phyloP scores from a whole-genome alignment of 2,113 vertebrate genomes.

The Odocoileus virginianus region DNA sequence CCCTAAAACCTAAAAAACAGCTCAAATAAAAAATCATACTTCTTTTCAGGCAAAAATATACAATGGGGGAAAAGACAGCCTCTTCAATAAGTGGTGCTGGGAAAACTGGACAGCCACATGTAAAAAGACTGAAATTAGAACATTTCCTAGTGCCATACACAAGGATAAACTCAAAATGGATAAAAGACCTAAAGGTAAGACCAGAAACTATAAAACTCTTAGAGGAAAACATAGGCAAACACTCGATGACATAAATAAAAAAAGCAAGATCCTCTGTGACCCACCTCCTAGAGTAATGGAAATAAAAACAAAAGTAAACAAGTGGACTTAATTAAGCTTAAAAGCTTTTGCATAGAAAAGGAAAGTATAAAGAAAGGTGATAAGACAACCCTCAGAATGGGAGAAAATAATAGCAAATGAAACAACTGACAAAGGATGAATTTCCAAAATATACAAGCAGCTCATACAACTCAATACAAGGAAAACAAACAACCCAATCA shows the following conservation, averaged over 20 bases:
- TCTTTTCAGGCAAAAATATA: neutral
- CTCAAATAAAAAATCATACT: neutral
- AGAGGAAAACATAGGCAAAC: neutral
- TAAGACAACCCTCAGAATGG: neutral
- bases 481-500: neutral
- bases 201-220: neutral
- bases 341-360: neutral
- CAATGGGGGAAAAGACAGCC: neutral
- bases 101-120: neutral
- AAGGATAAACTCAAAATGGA: neutral
- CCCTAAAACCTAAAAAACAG: neutral
- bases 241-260: neutral
- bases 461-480: neutral
- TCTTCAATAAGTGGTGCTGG: neutral
- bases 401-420: neutral
- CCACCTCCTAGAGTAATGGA: neutral
- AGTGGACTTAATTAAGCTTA: neutral
- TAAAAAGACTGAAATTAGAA: neutral
- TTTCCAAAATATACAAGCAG: neutral
- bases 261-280: neutral
- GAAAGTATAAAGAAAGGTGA: neutral
- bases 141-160: neutral
- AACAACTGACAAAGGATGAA: neutral
- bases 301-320: neutral
- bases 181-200: neutral